Percentiles rank a stretch among this genome's conserved stretches.
These are phyloP conservation scores for Ascaphus truei DNA, from an alignment of 2,113 vertebrate genomes.

Conservation along the genomic window DNA sequence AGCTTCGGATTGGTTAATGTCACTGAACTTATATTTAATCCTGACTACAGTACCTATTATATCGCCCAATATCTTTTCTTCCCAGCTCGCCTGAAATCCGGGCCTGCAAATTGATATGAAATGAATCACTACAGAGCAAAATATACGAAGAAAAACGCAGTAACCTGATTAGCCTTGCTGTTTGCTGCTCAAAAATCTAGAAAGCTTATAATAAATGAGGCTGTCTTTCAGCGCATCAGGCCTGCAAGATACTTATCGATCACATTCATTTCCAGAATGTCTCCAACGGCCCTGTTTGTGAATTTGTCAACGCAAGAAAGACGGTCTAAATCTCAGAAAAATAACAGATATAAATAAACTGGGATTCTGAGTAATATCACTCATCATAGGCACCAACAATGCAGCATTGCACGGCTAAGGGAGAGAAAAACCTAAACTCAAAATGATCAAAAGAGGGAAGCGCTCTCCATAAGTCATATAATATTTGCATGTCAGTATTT, in stretches of 20 bases:
- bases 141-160: neutral
- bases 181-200: constrained; percentile 9
- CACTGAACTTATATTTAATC: neutral
- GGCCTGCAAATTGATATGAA: constrained; percentile 18
- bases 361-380: neutral
- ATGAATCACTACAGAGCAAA: constrained; percentile 14
- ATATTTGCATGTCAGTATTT: neutral
- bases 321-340: constrained; percentile 17
- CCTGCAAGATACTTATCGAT: neutral
- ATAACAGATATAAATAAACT: constrained; percentile 18
- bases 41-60: neutral
- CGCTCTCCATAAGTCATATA: neutral
- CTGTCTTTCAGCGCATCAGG: neutral
- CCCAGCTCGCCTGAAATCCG: constrained; percentile 2
- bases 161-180: constrained; percentile 12
- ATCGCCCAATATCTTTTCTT: neutral
- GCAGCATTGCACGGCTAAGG: neutral
- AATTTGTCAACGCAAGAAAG: neutral
- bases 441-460: neutral
- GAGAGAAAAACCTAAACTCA: neutral
- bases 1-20: neutral
- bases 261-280: neutral
- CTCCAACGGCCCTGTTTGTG: neutral
- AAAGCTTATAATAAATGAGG: constrained; percentile 31
- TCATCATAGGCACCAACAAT: constrained; percentile 7